These are phyloP conservation scores for Struthio camelus DNA, from an alignment of 2,113 vertebrate species.

Conservation along the genomic window DNA sequence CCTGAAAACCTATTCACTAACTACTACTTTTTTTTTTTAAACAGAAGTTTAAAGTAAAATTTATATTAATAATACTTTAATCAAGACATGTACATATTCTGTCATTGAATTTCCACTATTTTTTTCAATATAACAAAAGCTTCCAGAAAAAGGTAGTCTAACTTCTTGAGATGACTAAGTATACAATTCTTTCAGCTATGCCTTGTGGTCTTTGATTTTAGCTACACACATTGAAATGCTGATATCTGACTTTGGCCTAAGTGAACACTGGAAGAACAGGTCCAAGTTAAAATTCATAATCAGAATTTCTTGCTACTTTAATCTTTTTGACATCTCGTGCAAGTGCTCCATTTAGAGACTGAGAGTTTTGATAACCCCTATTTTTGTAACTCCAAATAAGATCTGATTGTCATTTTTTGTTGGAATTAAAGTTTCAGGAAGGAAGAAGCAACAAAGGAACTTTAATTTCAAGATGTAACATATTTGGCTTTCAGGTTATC, in stretches of 20 bases:
- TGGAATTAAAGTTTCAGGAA: not conserved
- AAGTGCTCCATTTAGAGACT: not conserved
- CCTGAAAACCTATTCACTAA: not conserved
- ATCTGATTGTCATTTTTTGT: not conserved
- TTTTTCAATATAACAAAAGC: not conserved
- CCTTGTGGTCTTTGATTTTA: not conserved
- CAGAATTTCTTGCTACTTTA: not conserved
- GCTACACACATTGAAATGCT: not conserved
- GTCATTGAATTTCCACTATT: not conserved
- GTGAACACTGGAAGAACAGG: not conserved
- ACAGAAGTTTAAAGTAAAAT: too few species aligned
- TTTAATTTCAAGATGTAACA: not conserved
- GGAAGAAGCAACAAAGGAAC: not conserved
- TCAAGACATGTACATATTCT: not conserved
- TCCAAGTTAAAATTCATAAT: not conserved
- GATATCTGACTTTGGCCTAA: not conserved
- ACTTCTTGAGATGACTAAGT: not conserved
- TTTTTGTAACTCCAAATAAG: not conserved
- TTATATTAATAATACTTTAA: too few species aligned
- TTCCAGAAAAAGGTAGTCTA: not conserved
- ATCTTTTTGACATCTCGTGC: not conserved
- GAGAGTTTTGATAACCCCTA: not conserved
- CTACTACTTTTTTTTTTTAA: not conserved
- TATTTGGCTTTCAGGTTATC: not conserved
- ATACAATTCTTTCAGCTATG: not conserved